These are phyloP conservation scores for Sycophila sp. DNA, from an alignment of 1,140 invertebrate species.

Conservation along the genomic window DNA sequence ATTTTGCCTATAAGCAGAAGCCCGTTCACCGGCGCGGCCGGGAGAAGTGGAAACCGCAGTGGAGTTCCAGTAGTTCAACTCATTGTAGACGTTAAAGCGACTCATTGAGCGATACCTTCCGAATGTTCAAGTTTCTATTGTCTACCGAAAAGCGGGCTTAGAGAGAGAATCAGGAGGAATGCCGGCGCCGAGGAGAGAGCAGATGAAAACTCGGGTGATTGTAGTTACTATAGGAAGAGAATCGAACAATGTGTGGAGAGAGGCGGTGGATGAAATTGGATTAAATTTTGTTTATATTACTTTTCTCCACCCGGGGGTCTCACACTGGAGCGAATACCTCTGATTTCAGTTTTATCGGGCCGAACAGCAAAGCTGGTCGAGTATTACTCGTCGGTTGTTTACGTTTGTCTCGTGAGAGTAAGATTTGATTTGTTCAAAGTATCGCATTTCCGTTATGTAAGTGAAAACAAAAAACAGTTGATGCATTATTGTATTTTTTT, in stretches of 20 bases:
- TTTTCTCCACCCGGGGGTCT: no score
- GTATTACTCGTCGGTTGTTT: no score
- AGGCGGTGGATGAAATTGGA: background rate
- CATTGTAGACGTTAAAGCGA: constrained; percentile 30
- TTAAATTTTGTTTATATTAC: constrained; percentile 20
- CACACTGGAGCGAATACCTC: no score
- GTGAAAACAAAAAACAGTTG: no score
- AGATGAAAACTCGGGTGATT: background rate
- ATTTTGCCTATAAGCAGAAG: constrained; percentile 12
- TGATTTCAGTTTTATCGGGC: no score
- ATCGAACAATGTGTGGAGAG: background rate
- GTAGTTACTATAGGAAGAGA: background rate
- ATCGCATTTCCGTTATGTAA: no score
- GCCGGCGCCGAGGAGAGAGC: no score
- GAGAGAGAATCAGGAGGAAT: background rate
- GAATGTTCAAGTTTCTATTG: constrained; percentile 32
- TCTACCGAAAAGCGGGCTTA: background rate
- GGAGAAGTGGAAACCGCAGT: constrained; percentile 6
- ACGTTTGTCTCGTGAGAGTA: no score
- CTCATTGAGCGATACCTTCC: constrained; percentile 32
- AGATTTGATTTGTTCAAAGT: no score
- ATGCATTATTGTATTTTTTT: no score
- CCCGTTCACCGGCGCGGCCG: background rate
- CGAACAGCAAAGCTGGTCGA: no score
- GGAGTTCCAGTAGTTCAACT: constrained; percentile 23